A percentile compares a stretch with the other conserved stretches of the same genome.
Conservation (phyloP, 2,113 vertebrate genomes). For the Amblyornis subalaris region DNA sequence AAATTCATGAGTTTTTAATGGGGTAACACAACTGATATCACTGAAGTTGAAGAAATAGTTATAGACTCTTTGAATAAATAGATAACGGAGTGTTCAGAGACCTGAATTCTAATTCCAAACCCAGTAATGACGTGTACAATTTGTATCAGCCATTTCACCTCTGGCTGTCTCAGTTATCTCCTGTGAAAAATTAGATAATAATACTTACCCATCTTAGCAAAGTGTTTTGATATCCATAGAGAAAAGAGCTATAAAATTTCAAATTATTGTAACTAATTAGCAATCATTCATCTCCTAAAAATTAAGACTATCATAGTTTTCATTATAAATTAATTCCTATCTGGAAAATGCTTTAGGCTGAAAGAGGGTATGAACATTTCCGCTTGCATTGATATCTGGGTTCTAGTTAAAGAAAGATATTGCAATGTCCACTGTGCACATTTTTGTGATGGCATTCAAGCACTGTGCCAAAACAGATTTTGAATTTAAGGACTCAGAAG, state of each 20-base stretch:
- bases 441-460: not conserved
- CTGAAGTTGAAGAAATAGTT: not conserved
- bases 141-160: conserved; percentile 31
- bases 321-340: conserved; percentile 54
- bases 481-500: not conserved
- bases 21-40: not conserved
- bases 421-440: not conserved
- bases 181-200: conserved; percentile 48
- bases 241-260: conserved; percentile 31
- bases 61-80: not conserved
- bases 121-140: not conserved
- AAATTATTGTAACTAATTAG: conserved; percentile 58
- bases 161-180: conserved; percentile 35
- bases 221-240: conserved; percentile 49
- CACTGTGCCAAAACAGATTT: not conserved
- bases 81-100: not conserved
- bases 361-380: conserved; percentile 11
- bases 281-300: conserved; percentile 42
- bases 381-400: fast-evolving
- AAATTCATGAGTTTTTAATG: not conserved
- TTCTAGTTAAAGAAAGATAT: not conserved
- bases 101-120: conserved; percentile 20
- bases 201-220: conserved; percentile 15
- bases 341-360: conserved; percentile 44
- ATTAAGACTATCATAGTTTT: conserved; percentile 30